Evolutionary conservation across 1,140 invertebrate species (phyloP), one percentile per base, ranked within the genome.

Genomic region (Bombus sylvicola): DNA sequence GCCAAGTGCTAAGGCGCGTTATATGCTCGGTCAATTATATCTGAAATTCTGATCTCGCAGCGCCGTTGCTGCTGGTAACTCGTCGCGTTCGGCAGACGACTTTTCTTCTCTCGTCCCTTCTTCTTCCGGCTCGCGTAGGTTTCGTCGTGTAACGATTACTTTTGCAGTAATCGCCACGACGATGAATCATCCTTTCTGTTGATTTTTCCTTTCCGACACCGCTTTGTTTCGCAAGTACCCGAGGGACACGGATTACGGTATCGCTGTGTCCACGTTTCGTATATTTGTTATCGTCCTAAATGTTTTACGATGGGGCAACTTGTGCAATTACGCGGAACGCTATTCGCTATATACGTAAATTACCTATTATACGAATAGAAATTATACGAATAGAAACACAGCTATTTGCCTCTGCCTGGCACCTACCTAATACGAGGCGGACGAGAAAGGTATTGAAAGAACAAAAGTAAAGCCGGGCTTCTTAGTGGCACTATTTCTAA

Each of bases 1-100:
- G 83, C 76, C 66, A 28, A 80, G 83, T 31, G 76, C 64, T 79
- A 79, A 84, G 83, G 88, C 88, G 75, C 64, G 81, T 88, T 81
- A 88, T 76, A 78, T 41, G 78, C 82, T 43, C 77, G 75, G 71
- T 76, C 80, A 66, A 74, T 82, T 88, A 76, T 75, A 79, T 41
- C 78, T 74, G 86, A 81, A 88, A 88, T 85, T 86, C 87, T 59
- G 78, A 75, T 64, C 28, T 69, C 53, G 2, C 39, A 5, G 12
- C 3, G 10, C 2, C 15, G 18, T 66, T 9, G n/a, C 13, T 2
- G 57, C 0, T 31, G 13, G 0, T 31, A 18, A 62, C 25, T 18
- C 15, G 3, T 15, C n/a, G 31, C n/a, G 13, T 31, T 18, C 15
- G n/a, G 0, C n/a, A 6, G 31, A 15, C 0, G 15, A 28, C 15